Conservation (phyloP, 2,113 vertebrate species). For the Albula glossodonta region DNA sequence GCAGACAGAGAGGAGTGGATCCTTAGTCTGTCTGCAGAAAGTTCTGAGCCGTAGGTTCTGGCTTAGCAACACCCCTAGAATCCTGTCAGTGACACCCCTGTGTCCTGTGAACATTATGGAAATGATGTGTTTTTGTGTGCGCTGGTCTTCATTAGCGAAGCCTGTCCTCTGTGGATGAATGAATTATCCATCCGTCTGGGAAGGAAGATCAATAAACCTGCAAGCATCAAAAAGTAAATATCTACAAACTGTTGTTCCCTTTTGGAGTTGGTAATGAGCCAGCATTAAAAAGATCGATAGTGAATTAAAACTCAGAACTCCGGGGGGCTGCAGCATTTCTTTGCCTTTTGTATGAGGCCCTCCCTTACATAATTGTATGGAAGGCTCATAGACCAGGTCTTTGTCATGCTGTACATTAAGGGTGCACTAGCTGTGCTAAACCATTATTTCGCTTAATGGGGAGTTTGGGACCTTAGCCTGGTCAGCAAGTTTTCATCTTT, state of each 20-base stretch:
- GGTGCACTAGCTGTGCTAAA: conserved; percentile 29
- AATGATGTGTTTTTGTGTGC: conserved; percentile 17
- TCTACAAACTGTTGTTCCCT: conserved; percentile 23
- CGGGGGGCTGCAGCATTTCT: conserved; percentile 31
- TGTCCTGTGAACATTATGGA: conserved; percentile 17
- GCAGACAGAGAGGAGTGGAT: conserved; percentile 30
- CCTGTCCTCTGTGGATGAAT: conserved; percentile 23
- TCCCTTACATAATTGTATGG: conserved; percentile 27
- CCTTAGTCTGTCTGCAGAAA: conserved; percentile 18
- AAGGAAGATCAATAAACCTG: conserved; percentile 12
- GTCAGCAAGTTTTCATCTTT: conserved; percentile 17
- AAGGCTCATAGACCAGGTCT: conserved; percentile 26
- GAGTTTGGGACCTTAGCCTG: conserved; percentile 36
- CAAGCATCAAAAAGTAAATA: conserved; percentile 22
- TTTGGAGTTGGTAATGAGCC: conserved; percentile 36
- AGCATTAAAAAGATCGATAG: conserved; percentile 35
- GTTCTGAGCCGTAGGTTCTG: conserved; percentile 18
- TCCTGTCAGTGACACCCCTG: conserved; percentile 18
- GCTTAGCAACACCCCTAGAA: conserved; percentile 20
- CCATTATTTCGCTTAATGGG: conserved; percentile 45
- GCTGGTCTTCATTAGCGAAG: conserved; percentile 36
- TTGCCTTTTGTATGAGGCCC: conserved; percentile 17
- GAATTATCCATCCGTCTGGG: conserved; percentile 11
- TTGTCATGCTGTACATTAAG: conserved; percentile 37
- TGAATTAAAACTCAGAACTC: conserved; percentile 34